Conservation (phyloP, 92 coral and sea anemone species). For the Blastomussa wellsi region DNA sequence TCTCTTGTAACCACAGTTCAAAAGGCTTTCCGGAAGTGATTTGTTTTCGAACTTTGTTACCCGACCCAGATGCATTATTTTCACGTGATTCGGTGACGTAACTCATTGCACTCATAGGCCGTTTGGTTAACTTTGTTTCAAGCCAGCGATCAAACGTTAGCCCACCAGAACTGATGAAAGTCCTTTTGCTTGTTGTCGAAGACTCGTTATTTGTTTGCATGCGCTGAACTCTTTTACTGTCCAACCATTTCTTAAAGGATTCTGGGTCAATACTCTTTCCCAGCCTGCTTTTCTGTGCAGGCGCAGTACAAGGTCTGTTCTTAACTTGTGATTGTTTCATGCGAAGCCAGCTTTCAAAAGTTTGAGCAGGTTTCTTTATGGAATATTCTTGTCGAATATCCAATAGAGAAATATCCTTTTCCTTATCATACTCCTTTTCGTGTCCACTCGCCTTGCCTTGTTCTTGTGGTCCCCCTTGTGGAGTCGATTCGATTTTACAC, state of each 20-base stretch:
- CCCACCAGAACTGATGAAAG: slow-evolving; percentile 64
- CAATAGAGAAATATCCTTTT: not conserved
- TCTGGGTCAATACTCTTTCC: slow-evolving; percentile 84
- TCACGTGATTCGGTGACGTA: slow-evolving; percentile 54
- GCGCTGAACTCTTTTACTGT: slow-evolving; percentile 55
- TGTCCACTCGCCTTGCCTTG: slow-evolving; percentile 2
- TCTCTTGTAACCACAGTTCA: slow-evolving; percentile 86
- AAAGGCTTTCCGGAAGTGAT: slow-evolving; percentile 63
- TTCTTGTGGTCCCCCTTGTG: slow-evolving; percentile 14
- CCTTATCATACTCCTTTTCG: not conserved
- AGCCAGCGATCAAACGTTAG: slow-evolving; percentile 93
- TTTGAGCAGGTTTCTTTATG: slow-evolving; percentile 57
- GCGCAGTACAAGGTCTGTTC: slow-evolving; percentile 69
- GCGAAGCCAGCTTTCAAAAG: slow-evolving; percentile 87
- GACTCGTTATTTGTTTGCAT: slow-evolving; percentile 62
- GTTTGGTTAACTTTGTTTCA: slow-evolving; percentile 58
- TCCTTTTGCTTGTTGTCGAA: slow-evolving; percentile 45
- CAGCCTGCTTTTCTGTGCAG: slow-evolving; percentile 49
- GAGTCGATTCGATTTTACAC: slow-evolving; percentile 13
- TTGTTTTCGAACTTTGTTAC: slow-evolving; percentile 49
- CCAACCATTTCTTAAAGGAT: slow-evolving; percentile 85
- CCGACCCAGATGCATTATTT: not conserved
- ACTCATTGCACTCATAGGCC: slow-evolving; percentile 48
- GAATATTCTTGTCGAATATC: slow-evolving; percentile 37
- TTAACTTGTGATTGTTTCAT: slow-evolving; percentile 72